These are phyloP conservation scores for Triplophysa rosa DNA, from an alignment of 2,113 vertebrate genomes.

Conservation along the genomic window DNA sequence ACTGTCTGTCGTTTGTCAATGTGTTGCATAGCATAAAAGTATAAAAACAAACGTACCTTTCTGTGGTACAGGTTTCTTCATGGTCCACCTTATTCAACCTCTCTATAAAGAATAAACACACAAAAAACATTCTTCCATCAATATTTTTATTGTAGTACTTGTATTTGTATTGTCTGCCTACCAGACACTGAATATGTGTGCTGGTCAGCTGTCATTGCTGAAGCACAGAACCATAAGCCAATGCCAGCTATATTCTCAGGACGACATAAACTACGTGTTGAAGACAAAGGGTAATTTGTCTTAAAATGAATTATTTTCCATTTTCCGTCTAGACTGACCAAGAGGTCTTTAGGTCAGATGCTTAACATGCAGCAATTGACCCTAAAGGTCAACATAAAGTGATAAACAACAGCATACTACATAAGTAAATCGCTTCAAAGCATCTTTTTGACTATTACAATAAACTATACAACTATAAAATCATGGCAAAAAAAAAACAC, in stretches of 20 bases:
- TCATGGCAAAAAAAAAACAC: background rate
- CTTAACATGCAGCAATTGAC: conserved; percentile 14
- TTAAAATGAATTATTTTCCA: conserved; percentile 8
- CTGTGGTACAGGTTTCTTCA: conserved; percentile 89
- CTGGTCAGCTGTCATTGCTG: conserved; percentile 31
- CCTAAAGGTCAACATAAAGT: conserved; percentile 16
- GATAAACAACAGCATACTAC: background rate
- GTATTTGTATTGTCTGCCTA: conserved; percentile 6
- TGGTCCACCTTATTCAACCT: conserved; percentile 72
- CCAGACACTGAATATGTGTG: conserved; percentile 27
- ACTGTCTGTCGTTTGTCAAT: too few species aligned
- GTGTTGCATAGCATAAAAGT: too few species aligned
- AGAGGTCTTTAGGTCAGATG: conserved; percentile 61
- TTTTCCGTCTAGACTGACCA: conserved; percentile 36
- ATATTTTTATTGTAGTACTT: conserved; percentile 17
- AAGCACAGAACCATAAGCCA: background rate
- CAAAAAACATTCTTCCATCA: background rate
- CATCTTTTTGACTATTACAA: background rate
- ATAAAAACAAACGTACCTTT: conserved; percentile 78
- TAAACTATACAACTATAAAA: background rate
- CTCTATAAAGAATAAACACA: conserved; percentile 48
- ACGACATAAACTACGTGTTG: background rate
- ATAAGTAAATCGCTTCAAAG: background rate
- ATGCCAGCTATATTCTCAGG: background rate
- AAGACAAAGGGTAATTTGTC: background rate